These are phyloP conservation scores for Pelecanoides urinatrix DNA, from an alignment of 2,113 vertebrate species.

Conservation along the genomic window DNA sequence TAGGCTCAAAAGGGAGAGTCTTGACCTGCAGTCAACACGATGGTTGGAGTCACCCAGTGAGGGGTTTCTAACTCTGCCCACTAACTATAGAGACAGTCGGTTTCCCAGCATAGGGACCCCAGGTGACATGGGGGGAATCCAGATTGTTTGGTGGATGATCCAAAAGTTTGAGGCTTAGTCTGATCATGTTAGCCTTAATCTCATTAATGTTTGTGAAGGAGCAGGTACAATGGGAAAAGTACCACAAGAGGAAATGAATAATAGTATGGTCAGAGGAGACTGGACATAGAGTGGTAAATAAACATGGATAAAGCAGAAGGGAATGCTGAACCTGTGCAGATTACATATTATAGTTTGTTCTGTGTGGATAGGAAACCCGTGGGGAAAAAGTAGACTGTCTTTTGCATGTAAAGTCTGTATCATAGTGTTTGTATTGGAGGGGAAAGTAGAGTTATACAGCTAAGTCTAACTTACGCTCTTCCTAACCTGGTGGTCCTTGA, in stretches of 20 bases:
- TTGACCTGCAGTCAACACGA: background rate
- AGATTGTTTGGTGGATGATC: background rate
- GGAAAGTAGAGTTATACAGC: background rate
- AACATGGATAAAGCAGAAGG: background rate
- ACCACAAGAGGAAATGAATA: background rate
- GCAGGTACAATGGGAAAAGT: background rate
- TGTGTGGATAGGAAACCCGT: background rate
- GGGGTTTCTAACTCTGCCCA: background rate
- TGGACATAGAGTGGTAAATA: background rate
- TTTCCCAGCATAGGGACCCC: background rate
- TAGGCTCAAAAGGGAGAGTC: background rate
- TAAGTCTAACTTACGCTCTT: background rate
- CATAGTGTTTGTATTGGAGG: background rate
- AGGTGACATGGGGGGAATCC: background rate
- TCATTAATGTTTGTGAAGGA: background rate
- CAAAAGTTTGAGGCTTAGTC: background rate
- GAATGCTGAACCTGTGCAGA: background rate
- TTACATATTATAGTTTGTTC: background rate
- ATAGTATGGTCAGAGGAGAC: background rate
- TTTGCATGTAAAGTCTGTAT: background rate
- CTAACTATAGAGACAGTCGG: background rate
- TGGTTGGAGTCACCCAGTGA: background rate
- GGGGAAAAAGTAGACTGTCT: background rate
- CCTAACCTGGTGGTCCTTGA: background rate
- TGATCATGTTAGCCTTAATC: background rate